Base-by-base conservation (phyloP, 1,140 invertebrate genomes). In the Drosophila novamexicana region DNA sequence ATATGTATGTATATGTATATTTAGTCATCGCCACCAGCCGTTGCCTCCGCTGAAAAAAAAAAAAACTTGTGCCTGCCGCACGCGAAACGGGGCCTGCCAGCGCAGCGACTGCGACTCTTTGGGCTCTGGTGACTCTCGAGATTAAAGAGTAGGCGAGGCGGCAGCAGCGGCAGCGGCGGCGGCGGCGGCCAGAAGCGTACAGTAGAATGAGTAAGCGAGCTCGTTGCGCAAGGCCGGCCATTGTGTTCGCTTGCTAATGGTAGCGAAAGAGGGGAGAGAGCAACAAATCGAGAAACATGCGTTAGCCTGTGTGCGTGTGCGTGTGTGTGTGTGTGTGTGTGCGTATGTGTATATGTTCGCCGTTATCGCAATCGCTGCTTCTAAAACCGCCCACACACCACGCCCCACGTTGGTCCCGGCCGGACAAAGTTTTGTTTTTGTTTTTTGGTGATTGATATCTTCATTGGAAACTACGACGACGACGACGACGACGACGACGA, bases 221-320 rank as follows among this genome's bases (percentile, higher is more conserved):
- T 57, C 83, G 83, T 86, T 86, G 84, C 83, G 83, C 83, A 86
- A 86, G 83, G 83, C 83, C 83, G 81, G 75, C 42, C 49, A 69
- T 68, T 79, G 56, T 75, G 54, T 56, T 70, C 56, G 65, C 10
- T 64, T n/a, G 68, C 22, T 59, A 63, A 77, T 84, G 74, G 42
- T 54, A 77, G 67, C 45, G 77, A 59, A 73, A 86, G 34, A 68
- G 58, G 37, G 63, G 49, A 67, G 61, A 77, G 78, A 72, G 70
- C 59, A 78, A 59, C 56, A 61, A 62, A 68, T 59, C 65, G 58
- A 71, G 58, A 71, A 49, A 47, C 62, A 39, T 49, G 45, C 32
- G 34, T 49, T 5, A 29, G 14, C 14, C 10, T 36, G 22, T 47
- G 40, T 45, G 18, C 18, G 18, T 18, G 18, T 18, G 18, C 1